Conservation (phyloP, 2,888 invertebrate genomes). For the Dysmachus trigonus region DNA sequence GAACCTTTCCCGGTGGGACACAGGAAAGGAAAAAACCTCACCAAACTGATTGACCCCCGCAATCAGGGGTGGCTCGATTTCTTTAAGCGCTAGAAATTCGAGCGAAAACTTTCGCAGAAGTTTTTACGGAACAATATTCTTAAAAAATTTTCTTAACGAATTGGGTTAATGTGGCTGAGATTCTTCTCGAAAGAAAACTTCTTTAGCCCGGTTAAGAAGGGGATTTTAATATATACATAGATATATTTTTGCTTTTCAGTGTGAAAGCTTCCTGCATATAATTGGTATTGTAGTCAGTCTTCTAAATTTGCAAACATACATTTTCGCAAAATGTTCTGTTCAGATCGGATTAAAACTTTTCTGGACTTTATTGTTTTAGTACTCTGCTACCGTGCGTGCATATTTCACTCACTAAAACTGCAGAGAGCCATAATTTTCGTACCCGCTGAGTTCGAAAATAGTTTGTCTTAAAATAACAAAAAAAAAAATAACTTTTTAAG, state of each 20-base stretch:
- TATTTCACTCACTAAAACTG: not conserved
- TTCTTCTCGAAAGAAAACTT: not conserved
- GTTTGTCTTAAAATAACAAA: not conserved
- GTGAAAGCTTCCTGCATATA: not conserved
- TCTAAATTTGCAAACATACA: not conserved
- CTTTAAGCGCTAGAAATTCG: not conserved
- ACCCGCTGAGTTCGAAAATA: not conserved
- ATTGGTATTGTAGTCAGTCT: conserved; percentile 7
- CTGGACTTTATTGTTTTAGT: not conserved
- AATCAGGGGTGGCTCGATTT: not conserved
- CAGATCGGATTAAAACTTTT: not conserved
- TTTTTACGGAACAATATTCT: not conserved
- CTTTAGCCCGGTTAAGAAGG: not conserved
- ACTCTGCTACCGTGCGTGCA: not conserved
- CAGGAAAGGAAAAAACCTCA: not conserved
- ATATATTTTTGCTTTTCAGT: not conserved
- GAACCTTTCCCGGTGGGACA: not conserved
- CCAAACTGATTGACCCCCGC: not conserved
- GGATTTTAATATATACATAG: not conserved
- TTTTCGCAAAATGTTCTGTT: not conserved
- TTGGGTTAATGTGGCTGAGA: not conserved
- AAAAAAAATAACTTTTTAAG: not conserved
- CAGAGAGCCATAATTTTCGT: not conserved
- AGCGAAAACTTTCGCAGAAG: not conserved
- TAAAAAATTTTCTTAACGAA: not conserved